Percentiles rank a stretch among this genome's conserved stretches.
Conservation (phyloP, 2,113 vertebrate genomes). For the Xenopus borealis region DNA sequence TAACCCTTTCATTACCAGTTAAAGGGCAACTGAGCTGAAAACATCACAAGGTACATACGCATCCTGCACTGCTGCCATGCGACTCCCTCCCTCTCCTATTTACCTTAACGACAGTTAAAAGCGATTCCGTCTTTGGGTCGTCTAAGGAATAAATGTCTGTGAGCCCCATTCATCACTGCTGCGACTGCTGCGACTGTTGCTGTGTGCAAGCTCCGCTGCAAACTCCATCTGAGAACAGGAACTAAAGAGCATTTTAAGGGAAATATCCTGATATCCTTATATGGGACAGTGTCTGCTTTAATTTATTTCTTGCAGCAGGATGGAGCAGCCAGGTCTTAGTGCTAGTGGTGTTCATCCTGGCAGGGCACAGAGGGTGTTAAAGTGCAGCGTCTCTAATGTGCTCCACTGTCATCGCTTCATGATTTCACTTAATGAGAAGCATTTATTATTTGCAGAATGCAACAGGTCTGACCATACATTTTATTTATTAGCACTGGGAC, state of each 20-base stretch:
- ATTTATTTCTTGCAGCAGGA: conserved; percentile 47
- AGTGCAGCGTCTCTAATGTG: not conserved
- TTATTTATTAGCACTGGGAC: too few species aligned
- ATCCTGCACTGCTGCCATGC: too few species aligned
- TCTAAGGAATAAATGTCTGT: conserved; percentile 10
- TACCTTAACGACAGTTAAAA: conserved; percentile 18
- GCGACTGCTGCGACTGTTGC: conserved; percentile 2
- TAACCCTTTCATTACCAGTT: too few species aligned
- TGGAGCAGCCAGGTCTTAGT: conserved; percentile 57
- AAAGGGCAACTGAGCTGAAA: too few species aligned
- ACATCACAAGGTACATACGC: too few species aligned
- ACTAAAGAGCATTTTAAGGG: conserved; percentile 7
- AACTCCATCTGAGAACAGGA: conserved; percentile 22
- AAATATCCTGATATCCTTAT: too few species aligned
- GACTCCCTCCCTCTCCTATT: not conserved
- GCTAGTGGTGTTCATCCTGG: conserved; percentile 40
- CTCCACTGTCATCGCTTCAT: too few species aligned
- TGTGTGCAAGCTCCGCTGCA: conserved; percentile 22
- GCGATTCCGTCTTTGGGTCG: not conserved
- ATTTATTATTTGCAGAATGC: too few species aligned
- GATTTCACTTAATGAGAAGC: too few species aligned
- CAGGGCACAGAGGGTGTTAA: not conserved
- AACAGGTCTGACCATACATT: too few species aligned
- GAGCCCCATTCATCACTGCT: conserved; percentile 23
- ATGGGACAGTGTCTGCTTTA: conserved; percentile 54